phyloP scores from a whole-genome alignment of 2,797 vertebrate species.

The Sebastes hubbsi region DNA sequence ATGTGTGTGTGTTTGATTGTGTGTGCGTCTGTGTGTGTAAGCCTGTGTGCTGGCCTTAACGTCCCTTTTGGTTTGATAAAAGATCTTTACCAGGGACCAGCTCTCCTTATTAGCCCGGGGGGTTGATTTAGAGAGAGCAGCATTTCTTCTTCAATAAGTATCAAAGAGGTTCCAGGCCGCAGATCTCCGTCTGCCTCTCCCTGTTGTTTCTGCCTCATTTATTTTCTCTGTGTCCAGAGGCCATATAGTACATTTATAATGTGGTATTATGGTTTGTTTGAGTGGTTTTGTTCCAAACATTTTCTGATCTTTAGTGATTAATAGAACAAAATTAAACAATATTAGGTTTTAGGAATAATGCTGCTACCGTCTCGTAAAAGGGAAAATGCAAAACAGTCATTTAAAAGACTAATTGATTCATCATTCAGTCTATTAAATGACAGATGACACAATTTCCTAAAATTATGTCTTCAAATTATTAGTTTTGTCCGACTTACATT shows the following conservation, averaged over 20 bases:
- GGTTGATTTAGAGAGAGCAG: constrained; percentile 20
- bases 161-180: constrained; percentile 21
- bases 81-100: constrained; percentile 19
- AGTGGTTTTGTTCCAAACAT: not conserved
- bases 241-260: not conserved
- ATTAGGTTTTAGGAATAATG: not conserved
- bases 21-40: not conserved
- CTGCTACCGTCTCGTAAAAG: not conserved
- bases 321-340: not conserved
- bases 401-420: not conserved
- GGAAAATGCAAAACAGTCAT: not conserved
- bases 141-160: constrained; percentile 43
- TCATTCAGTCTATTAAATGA: not conserved
- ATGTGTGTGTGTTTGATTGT: not conserved
- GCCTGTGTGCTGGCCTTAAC: not conserved
- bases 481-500: not conserved
- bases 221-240: not conserved
- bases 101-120: constrained; percentile 19
- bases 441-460: not conserved
- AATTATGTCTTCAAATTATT: not conserved
- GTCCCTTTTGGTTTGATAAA: constrained; percentile 30
- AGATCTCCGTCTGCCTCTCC: constrained; percentile 2
- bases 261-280: not conserved
- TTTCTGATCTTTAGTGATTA: not conserved
- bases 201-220: not conserved